A percentile compares a stretch with the other conserved stretches of the same genome.
phyloP scores from a whole-genome alignment of 2,113 vertebrate genomes.

The Gila orcuttii region DNA sequence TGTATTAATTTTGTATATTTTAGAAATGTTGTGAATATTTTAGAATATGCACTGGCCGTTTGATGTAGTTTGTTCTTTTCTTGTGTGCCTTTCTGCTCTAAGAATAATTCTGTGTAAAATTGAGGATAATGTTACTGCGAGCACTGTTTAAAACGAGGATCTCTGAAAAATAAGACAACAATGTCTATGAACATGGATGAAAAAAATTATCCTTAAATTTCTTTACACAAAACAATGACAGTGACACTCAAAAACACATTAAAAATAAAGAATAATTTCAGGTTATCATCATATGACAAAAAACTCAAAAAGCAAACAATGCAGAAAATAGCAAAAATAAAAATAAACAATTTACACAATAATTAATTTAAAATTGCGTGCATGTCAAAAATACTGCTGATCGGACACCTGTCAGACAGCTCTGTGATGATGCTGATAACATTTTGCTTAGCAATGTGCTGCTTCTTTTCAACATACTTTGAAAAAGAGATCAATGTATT shows the following conservation, averaged over 20 bases:
- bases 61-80: background rate
- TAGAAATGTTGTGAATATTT: background rate
- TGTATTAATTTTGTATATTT: background rate
- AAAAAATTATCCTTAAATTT: background rate
- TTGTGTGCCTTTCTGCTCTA: background rate
- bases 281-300: background rate
- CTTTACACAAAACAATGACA: background rate
- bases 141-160: background rate
- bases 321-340: background rate
- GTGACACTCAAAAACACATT: background rate
- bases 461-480: constrained; percentile 35
- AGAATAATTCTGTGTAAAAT: background rate
- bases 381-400: background rate
- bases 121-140: background rate
- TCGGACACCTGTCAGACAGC: background rate
- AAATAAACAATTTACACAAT: background rate
- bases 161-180: background rate
- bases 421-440: background rate
- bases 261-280: background rate
- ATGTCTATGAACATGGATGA: background rate
- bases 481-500: constrained; percentile 24
- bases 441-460: background rate
- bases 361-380: too few species aligned
- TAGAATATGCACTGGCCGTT: background rate
- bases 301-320: background rate